Evolutionary conservation across 1,140 invertebrate genomes (phyloP).

Genomic region (Aethina tumida): DNA sequence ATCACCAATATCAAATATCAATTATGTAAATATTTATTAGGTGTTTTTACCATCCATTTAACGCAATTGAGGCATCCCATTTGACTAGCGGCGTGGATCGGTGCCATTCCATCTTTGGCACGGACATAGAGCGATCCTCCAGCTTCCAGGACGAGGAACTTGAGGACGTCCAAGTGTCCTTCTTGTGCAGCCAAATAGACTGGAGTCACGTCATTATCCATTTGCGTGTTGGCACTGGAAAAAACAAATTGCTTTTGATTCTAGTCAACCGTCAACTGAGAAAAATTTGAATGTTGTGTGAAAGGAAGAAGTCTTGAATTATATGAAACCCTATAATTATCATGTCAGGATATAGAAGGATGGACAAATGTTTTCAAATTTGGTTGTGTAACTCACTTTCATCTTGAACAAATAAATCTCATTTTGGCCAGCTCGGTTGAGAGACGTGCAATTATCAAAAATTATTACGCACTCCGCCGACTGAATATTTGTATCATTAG

Average conservation of each 20-base stretch:
- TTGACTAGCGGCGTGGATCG: slow-evolving; percentile 78
- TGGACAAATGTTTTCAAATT: too few species aligned
- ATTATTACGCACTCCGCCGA: too few species aligned
- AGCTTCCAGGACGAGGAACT: slow-evolving; percentile 70
- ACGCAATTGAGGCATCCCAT: slow-evolving; percentile 77
- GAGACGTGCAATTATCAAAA: too few species aligned
- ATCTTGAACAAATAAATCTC: too few species aligned
- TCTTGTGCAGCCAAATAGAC: slow-evolving; percentile 81
- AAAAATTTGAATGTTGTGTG: slow-evolving; percentile 1
- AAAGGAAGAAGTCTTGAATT: not conserved
- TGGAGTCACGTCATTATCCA: slow-evolving; percentile 84
- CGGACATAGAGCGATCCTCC: slow-evolving; percentile 63
- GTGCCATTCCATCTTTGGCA: slow-evolving; percentile 83
- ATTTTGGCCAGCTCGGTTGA: too few species aligned
- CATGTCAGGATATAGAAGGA: too few species aligned
- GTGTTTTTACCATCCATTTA: slow-evolving; percentile 71
- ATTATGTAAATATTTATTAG: not conserved
- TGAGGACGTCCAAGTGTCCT: slow-evolving; percentile 73
- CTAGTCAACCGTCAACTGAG: not conserved
- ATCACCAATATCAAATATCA: not conserved
- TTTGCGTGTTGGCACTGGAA: slow-evolving; percentile 73
- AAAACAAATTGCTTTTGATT: slow-evolving; percentile 16
- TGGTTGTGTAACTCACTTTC: too few species aligned
- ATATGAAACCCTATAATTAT: too few species aligned
- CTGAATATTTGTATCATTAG: too few species aligned